phyloP scores from a whole-genome alignment of 2,797 vertebrate species.

The Spinus pinus region DNA sequence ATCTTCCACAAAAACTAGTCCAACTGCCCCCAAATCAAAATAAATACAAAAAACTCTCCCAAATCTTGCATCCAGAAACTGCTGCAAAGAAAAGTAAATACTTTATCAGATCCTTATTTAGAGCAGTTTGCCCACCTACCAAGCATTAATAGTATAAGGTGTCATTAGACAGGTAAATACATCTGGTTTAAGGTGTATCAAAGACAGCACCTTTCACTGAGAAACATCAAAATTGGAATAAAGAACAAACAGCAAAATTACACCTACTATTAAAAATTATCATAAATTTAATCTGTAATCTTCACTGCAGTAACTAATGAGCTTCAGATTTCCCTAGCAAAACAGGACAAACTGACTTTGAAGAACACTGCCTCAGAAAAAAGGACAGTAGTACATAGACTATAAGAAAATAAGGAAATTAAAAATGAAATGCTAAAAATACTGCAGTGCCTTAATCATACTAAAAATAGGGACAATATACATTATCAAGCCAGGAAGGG shows the following conservation, averaged over 20 bases:
- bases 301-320: not conserved
- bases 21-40: not conserved
- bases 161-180: not conserved
- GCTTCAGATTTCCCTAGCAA: not conserved
- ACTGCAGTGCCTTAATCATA: not conserved
- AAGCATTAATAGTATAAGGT: not conserved
- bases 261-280: not conserved
- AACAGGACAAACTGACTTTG: not conserved
- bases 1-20: not conserved
- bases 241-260: slow-evolving; percentile 19
- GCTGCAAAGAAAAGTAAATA: not conserved
- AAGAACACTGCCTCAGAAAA: not conserved
- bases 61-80: not conserved
- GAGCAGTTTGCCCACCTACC: not conserved
- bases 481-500: not conserved
- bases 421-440: not conserved
- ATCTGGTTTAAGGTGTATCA: slow-evolving; percentile 4
- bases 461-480: not conserved
- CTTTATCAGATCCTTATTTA: not conserved
- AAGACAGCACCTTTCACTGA: slow-evolving; percentile 3
- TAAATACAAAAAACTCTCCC: not conserved
- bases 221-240: not conserved
- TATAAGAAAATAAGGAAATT: not conserved
- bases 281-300: slow-evolving; percentile 18
- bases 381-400: not conserved